Base-by-base conservation (phyloP, 2,888 invertebrate genomes). In the Meghimatium bilineatum region DNA sequence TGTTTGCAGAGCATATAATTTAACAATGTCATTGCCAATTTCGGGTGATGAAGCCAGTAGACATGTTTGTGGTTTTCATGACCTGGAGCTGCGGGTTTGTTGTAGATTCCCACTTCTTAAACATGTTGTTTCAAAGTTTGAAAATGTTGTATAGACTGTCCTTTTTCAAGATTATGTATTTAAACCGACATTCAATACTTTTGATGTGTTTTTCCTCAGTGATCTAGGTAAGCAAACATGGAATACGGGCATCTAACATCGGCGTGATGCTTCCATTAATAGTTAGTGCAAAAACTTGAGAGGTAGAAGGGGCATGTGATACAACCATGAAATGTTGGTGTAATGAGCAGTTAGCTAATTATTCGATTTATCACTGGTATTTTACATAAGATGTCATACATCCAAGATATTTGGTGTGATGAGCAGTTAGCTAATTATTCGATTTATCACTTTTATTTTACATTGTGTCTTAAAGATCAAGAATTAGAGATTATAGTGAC, bases 31-130 rank as follows among this genome's bases (percentile, higher is more conserved):
- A 34, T 60, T 32, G 29, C 26, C 26, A 38, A 38, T 26, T 71
- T 71, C 36, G 38, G 23, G 23, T 20, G 71, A 38, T 26, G 38
- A 71, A 38, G 26, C 71, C 38, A 36, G 71, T 17, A 10, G 38
- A 71, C 38, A 38, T 71, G 71, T 71, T 71, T 71, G 71, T 71
- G 71, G 71, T 71, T 71, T 71, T 26, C 38, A 26, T 71, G 71
- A 38, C 38, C 34, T 71, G 14, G 23, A 71, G 38, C 71, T 36
- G 38, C 34, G 71, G 71, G 36, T 71, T 38, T 36, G 71, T 26
- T 71, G 38, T 38, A 26, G 71, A 71, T 38, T 71, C 5, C 3
- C 36, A 23, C 2, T 71, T 36, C 23, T 71, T 71, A 38, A 38
- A 71, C 71, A 23, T 71, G 26, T 71, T 71, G 38, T 36, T 36